phyloP scores from a whole-genome alignment of 2,888 invertebrate genomes.

The Anarsia innoxiella region DNA sequence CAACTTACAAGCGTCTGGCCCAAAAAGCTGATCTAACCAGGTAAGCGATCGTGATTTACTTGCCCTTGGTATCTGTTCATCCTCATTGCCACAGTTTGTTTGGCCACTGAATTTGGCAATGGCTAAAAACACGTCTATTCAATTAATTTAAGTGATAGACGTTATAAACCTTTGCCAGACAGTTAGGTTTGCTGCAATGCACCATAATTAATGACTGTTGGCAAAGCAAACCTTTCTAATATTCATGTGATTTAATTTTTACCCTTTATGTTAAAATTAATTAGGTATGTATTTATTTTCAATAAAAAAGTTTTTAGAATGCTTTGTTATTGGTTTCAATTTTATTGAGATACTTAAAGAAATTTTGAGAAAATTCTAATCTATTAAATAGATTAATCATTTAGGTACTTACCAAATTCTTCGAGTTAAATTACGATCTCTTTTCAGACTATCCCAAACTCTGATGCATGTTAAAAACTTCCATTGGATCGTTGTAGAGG shows the following conservation, averaged over 20 bases:
- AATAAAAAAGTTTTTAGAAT: too few relatives aligned
- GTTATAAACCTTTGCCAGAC: not conserved
- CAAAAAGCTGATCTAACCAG: slow-evolving; percentile 96
- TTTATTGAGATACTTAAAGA: too few relatives aligned
- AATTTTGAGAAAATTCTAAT: too few relatives aligned
- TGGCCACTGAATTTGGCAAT: slow-evolving; percentile 24
- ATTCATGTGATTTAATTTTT: too few relatives aligned
- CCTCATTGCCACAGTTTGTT: slow-evolving; percentile 15
- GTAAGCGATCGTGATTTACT: slow-evolving; percentile 59
- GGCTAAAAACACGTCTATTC: slow-evolving; percentile 1
- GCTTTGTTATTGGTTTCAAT: too few relatives aligned
- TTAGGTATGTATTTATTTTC: too few relatives aligned
- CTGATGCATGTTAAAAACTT: slow-evolving; percentile 90
- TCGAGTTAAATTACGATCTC: too few relatives aligned
- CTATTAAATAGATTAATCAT: too few relatives aligned
- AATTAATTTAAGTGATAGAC: slow-evolving; percentile 10
- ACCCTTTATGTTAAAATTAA: too few relatives aligned
- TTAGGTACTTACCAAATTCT: too few relatives aligned
- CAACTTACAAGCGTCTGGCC: slow-evolving; percentile 89
- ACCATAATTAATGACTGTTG: not conserved
- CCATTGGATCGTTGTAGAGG: slow-evolving; percentile 96
- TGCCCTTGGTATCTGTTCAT: slow-evolving; percentile 53
- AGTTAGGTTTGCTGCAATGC: not conserved
- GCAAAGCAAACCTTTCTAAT: too few relatives aligned
- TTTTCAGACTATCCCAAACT: slow-evolving; percentile 90